Evolutionary conservation across 1,140 invertebrate genomes (phyloP).

Genomic region (Euura lappo): DNA sequence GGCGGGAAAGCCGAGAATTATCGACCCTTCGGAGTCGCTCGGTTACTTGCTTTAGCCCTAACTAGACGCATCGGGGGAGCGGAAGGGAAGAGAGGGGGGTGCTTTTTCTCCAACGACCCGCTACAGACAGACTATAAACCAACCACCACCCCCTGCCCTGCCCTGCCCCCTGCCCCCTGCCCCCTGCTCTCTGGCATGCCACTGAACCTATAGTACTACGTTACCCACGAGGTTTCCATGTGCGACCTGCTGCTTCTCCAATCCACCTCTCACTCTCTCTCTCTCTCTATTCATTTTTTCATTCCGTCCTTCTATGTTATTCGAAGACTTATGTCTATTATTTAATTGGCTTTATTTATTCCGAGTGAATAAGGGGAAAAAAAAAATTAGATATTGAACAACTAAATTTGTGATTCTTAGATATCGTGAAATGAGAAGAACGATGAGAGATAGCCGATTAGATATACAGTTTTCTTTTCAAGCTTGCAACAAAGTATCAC

Average conservation of each 20-base stretch:
- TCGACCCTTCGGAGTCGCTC: slow-evolving; percentile 37
- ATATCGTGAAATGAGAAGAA: too few relatives aligned
- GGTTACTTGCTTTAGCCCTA: background rate
- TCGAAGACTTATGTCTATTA: too few relatives aligned
- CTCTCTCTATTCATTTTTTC: too few relatives aligned
- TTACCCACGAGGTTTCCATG: slow-evolving; percentile 1
- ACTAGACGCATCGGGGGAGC: background rate
- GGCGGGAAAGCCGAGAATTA: slow-evolving; percentile 50
- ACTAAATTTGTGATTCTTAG: too few relatives aligned
- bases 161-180: background rate
- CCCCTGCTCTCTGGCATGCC: background rate
- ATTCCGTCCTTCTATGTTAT: too few relatives aligned
- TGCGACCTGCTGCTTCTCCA: background rate
- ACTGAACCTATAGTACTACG: slow-evolving; percentile 7
- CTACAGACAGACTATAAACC: background rate
- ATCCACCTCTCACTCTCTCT: background rate
- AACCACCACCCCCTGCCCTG: background rate
- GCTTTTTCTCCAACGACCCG: background rate
- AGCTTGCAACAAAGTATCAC: too few relatives aligned
- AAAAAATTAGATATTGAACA: too few relatives aligned
- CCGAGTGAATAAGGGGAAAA: too few relatives aligned
- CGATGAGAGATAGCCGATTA: too few relatives aligned
- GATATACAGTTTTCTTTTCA: too few relatives aligned
- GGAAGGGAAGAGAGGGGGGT: too few relatives aligned
- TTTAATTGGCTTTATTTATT: too few relatives aligned